These are phyloP conservation scores for Zosterops pallidus DNA, from an alignment of 2,113 vertebrate genomes.

Conservation along the genomic window DNA sequence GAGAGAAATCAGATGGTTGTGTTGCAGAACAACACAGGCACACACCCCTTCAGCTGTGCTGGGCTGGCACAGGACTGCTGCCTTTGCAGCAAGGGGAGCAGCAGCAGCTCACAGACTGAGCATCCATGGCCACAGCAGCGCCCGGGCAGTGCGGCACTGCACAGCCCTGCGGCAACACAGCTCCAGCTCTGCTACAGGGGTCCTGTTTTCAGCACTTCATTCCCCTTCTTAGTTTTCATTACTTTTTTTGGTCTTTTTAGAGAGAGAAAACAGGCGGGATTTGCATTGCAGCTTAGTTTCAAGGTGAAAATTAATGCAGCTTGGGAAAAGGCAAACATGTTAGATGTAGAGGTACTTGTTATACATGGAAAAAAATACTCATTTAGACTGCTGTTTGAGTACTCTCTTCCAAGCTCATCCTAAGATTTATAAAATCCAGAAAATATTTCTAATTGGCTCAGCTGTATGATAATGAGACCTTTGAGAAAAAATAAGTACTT, in stretches of 20 bases:
- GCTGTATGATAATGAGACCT: background rate
- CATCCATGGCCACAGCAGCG: fast-evolving
- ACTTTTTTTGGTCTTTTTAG: background rate
- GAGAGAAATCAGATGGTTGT: background rate
- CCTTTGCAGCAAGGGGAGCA: background rate
- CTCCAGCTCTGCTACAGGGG: background rate
- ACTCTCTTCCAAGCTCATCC: background rate
- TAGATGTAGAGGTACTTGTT: background rate
- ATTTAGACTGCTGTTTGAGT: background rate
- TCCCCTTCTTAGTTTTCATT: background rate
- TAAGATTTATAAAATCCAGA: background rate
- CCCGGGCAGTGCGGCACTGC: background rate
- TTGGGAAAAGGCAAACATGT: background rate
- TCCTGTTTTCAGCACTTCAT: background rate
- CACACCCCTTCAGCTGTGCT: background rate
- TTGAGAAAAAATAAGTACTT: background rate
- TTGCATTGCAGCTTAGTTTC: background rate
- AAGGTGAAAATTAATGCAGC: constrained; percentile 7
- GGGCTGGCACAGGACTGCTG: background rate
- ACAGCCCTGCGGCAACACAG: background rate
- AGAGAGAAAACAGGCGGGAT: background rate
- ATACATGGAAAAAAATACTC: background rate
- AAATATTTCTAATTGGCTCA: background rate
- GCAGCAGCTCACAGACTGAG: background rate
- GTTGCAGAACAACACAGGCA: background rate